Evolutionary conservation across 2,888 invertebrate species (phyloP).

Genomic region (Cremastinae sp.): DNA sequence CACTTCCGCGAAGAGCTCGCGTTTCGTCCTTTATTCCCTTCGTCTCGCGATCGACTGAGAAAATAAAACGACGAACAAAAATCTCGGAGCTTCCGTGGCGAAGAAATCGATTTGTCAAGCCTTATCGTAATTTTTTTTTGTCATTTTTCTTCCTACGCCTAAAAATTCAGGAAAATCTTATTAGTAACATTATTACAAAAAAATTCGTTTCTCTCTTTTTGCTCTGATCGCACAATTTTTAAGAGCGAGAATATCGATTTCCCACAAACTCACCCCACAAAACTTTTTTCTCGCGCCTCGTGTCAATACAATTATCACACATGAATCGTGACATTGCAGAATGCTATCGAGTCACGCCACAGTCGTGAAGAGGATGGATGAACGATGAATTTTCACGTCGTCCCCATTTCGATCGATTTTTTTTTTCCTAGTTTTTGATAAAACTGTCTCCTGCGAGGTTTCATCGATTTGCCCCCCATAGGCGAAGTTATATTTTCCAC

Average conservation of each 20-base stretch:
- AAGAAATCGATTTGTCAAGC: neutral
- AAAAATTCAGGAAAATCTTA: too few species aligned
- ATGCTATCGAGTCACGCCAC: conserved; percentile 42
- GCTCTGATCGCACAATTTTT: too few species aligned
- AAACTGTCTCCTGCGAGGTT: neutral
- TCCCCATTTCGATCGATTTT: conserved; percentile 5
- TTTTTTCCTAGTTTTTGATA: conserved; percentile 5
- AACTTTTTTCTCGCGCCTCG: conserved; percentile 1
- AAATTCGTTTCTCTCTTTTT: too few species aligned
- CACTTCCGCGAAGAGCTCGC: neutral
- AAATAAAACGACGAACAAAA: neutral
- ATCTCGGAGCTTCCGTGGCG: conserved; percentile 1
- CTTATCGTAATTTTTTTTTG: too few species aligned
- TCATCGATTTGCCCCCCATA: too few species aligned
- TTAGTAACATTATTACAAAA: too few species aligned
- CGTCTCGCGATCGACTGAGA: neutral
- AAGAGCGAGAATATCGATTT: neutral
- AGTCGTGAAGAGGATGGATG: neutral
- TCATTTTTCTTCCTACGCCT: too few species aligned
- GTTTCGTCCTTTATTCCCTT: conserved; percentile 21
- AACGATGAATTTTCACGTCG: conserved; percentile 29
- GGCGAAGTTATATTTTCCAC: too few species aligned
- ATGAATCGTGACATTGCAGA: conserved; percentile 56
- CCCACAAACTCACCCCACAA: conserved; percentile 1
- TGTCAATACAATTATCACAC: conserved; percentile 55